A percentile compares a stretch with the other conserved stretches of the same genome.
These are phyloP conservation scores for Drosophila vallismaia DNA, from an alignment of 2,888 invertebrate genomes.

Conservation along the genomic window DNA sequence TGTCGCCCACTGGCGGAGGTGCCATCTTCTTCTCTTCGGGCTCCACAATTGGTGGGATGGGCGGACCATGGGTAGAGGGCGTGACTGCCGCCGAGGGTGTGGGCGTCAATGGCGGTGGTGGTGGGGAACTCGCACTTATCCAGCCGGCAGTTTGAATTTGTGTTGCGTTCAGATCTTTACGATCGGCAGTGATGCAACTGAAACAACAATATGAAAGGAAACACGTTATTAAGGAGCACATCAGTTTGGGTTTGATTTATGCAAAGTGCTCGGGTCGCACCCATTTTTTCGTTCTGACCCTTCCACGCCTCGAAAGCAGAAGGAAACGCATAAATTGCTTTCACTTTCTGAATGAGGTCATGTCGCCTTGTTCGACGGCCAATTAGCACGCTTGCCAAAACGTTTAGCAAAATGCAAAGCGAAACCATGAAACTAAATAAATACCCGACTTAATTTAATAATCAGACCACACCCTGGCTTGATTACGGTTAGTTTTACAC, in stretches of 20 bases:
- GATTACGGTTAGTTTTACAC: conserved; percentile 37
- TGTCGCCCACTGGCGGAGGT: conserved; percentile 73
- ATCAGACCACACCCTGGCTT: conserved; percentile 17
- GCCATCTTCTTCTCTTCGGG: conserved; percentile 14
- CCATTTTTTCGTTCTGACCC: conserved; percentile 45
- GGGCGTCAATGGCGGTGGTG: neutral
- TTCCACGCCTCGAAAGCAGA: conserved; percentile 66
- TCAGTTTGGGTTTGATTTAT: conserved; percentile 33
- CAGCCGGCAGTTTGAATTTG: conserved; percentile 57
- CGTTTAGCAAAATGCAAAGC: conserved; percentile 57
- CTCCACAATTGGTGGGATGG: conserved; percentile 14
- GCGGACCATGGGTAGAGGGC: conserved; percentile 10
- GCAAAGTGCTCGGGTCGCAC: conserved; percentile 49
- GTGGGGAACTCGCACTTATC: conserved; percentile 28
- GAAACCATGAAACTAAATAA: conserved; percentile 41
- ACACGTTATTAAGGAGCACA: conserved; percentile 14
- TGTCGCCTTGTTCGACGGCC: conserved; percentile 47
- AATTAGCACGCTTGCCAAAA: conserved; percentile 58
- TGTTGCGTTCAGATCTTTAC: conserved; percentile 49
- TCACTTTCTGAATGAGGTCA: conserved; percentile 73
- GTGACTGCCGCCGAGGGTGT: conserved; percentile 9
- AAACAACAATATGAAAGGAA: conserved; percentile 5
- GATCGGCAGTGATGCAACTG: conserved; percentile 74
- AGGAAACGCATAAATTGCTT: conserved; percentile 52
- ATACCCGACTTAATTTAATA: conserved; percentile 50